Base-by-base conservation (phyloP, 1,140 invertebrate genomes). In the Choristoneura fumiferana region DNA sequence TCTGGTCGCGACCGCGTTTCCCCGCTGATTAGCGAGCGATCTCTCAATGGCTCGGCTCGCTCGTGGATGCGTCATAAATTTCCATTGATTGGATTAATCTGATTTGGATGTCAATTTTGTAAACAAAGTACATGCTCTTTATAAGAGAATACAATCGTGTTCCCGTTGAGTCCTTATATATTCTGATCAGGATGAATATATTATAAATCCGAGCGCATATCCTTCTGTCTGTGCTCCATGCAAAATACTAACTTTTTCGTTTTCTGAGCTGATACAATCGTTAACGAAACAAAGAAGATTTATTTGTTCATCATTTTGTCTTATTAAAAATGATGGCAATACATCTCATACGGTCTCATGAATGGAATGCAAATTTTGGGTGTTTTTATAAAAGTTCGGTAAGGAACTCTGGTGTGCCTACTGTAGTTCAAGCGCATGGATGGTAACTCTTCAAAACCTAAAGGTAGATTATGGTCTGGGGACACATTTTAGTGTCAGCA, bases 71-170 rank as follows among this genome's bases (percentile, higher is more conserved):
- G 82, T 90, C 87, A 90, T 89, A 90, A 89, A 90, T 90, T 89
- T 81, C 76, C 84, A 89, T 89, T 89, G 87, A 89, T 89, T 89
- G 87, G 87, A 88, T 86, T 90, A 90, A 90, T 90, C 89, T 89
- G 89, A 90, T 90, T 89, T 89, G 85, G 75, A 83, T 85, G 89
- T 89, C 86, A 89, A 86, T 81, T 86, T 86, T 84, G 80, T 73
- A 76, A 71, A 76, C 76, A 84, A 82, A 81, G 82, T 78, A 80
- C 78, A 81, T 73, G 75, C 73, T 81, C 72, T 85, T 80, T 84
- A 80, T 82, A 84, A 83, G 68, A 80, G 76, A 87, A 87, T 81
- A 83, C 81, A 76, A 78, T 83, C 77, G 81, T 75, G 79, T 68
- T 65, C 54, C 68, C 65, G 72, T 66, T 65, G 65, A 73, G 62